Percentiles rank a stretch among this genome's conserved stretches.
Conservation (phyloP, 1,140 invertebrate genomes). For the Holotrichia oblita region DNA sequence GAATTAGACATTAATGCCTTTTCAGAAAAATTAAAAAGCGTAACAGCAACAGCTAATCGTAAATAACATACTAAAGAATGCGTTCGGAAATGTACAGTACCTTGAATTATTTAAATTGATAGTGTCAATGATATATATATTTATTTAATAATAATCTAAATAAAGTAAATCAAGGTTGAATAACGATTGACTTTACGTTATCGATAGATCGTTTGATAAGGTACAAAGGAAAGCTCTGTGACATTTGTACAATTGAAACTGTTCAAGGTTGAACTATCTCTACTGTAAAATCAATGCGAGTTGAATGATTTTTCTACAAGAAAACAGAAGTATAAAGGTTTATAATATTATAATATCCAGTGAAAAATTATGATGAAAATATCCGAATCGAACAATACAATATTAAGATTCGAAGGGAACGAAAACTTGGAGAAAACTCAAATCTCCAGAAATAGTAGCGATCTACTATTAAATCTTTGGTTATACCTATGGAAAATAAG, state of each 20-base stretch:
- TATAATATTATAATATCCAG: too few relatives aligned
- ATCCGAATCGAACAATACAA: too few relatives aligned
- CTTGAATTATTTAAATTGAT: slow-evolving; percentile 1
- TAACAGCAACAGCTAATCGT: too few relatives aligned
- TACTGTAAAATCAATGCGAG: not conserved
- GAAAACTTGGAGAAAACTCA: too few relatives aligned
- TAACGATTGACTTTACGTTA: not conserved
- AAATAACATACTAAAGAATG: not conserved
- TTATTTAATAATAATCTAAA: not conserved
- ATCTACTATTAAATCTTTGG: too few relatives aligned
- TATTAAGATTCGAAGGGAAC: too few relatives aligned
- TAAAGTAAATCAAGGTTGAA: not conserved
- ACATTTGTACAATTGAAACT: not conserved
- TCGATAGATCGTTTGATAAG: not conserved
- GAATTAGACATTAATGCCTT: not conserved
- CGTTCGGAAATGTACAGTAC: not conserved
- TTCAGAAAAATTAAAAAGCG: not conserved
- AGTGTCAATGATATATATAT: not conserved
- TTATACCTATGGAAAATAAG: too few relatives aligned
- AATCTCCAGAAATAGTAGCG: too few relatives aligned
- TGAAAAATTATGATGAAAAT: too few relatives aligned
- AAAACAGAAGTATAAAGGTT: too few relatives aligned
- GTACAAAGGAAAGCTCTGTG: not conserved
- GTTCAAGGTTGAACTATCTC: not conserved
- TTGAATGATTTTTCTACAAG: too few relatives aligned